These are phyloP conservation scores for Drosophila triauraria DNA, from an alignment of 1,140 invertebrate genomes.

Conservation along the genomic window DNA sequence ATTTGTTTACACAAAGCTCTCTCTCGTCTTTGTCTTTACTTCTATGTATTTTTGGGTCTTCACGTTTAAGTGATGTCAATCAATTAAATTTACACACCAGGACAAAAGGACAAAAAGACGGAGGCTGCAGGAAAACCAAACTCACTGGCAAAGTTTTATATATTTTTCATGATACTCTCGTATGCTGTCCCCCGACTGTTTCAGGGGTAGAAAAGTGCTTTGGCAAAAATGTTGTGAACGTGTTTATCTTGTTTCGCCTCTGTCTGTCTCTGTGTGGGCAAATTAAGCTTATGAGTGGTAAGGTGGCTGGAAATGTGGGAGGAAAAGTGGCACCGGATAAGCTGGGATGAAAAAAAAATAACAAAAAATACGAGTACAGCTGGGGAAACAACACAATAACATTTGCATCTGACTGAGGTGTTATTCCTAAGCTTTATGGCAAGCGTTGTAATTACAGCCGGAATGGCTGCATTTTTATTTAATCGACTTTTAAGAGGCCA, in stretches of 20 bases:
- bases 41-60: slow-evolving; percentile 4
- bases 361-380: not conserved
- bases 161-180: slow-evolving; percentile 66
- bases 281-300: slow-evolving; percentile 51
- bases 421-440: slow-evolving; percentile 50
- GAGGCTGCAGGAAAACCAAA: slow-evolving; percentile 19
- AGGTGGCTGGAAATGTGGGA: not conserved
- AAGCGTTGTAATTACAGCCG: too few relatives aligned
- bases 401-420: slow-evolving; percentile 52
- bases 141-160: slow-evolving; percentile 51
- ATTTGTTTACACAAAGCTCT: slow-evolving; percentile 52
- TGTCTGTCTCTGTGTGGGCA: slow-evolving; percentile 14
- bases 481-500: slow-evolving; percentile 8
- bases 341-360: not conserved
- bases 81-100: slow-evolving; percentile 71
- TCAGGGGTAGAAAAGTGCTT: slow-evolving; percentile 2
- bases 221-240: slow-evolving; percentile 52
- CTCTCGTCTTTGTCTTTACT: slow-evolving; percentile 1
- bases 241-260: slow-evolving; percentile 54
- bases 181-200: not conserved
- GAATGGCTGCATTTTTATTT: slow-evolving; percentile 29
- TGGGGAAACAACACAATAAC: slow-evolving; percentile 20
- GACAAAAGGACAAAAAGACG: not conserved
- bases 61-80: slow-evolving; percentile 74
- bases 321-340: slow-evolving; percentile 11